Evolutionary conservation across 2,888 invertebrate species (phyloP).

Genomic region (Lymantria monacha): DNA sequence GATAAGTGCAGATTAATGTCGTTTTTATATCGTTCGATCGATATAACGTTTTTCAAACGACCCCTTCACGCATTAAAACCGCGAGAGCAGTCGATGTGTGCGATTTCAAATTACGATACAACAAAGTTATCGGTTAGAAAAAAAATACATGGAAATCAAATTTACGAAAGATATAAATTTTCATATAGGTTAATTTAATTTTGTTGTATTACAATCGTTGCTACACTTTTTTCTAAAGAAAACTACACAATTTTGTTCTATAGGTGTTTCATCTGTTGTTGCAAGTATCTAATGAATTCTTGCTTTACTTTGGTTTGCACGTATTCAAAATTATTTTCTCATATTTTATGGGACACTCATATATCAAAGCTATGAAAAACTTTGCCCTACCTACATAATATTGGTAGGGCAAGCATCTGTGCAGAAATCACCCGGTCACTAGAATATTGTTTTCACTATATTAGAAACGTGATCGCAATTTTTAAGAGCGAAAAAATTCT

Average conservation of each 20-base stretch:
- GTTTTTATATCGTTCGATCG: conserved; percentile 70
- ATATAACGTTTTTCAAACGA: conserved; percentile 57
- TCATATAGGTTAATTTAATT: no score
- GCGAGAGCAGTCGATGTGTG: conserved; percentile 53
- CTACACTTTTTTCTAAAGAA: no score
- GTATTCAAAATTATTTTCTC: conserved; percentile 30
- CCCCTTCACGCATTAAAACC: conserved; percentile 65
- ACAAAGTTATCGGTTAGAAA: conserved; percentile 29
- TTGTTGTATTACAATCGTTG: no score
- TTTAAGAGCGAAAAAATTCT: conserved; percentile 81
- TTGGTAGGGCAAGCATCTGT: conserved; percentile 76
- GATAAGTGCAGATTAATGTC: conserved; percentile 80
- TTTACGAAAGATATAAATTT: neutral
- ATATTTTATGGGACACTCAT: conserved; percentile 58
- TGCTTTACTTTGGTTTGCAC: conserved; percentile 15
- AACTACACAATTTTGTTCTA: no score
- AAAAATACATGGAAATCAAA: conserved; percentile 18
- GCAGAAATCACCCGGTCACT: conserved; percentile 82
- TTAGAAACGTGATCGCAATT: conserved; percentile 83
- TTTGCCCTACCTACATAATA: conserved; percentile 68
- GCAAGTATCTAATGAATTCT: neutral
- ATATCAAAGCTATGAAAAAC: conserved; percentile 69
- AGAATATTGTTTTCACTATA: conserved; percentile 84
- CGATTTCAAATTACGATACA: conserved; percentile 68
- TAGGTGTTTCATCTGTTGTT: no score